These are phyloP conservation scores for Grus americana DNA, from an alignment of 2,113 vertebrate species.

Conservation along the genomic window DNA sequence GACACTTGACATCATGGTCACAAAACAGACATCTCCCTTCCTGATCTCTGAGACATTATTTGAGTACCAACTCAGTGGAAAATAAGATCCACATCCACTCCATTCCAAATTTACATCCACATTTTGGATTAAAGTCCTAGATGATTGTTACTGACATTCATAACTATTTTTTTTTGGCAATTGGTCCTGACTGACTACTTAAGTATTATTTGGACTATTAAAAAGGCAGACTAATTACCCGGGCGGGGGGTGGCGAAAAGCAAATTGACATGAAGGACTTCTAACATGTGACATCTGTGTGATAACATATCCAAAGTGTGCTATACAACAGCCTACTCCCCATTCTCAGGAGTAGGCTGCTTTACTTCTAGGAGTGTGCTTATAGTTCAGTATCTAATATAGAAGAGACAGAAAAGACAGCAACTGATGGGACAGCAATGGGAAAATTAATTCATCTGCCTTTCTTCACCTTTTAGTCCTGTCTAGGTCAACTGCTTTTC, in stretches of 20 bases:
- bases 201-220: background rate
- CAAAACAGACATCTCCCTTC: background rate
- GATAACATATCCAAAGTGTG: background rate
- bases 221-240: background rate
- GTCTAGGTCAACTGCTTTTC: background rate
- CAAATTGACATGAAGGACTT: background rate
- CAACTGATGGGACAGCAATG: background rate
- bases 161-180: background rate
- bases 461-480: background rate
- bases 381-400: background rate
- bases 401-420: background rate
- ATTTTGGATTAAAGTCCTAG: background rate
- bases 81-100: background rate
- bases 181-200: background rate
- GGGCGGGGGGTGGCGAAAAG: background rate
- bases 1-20: background rate
- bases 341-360: background rate
- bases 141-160: background rate
- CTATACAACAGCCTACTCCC: background rate
- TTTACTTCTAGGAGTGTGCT: background rate
- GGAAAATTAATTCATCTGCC: background rate
- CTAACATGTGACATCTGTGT: background rate
- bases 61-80: background rate
- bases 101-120: background rate
- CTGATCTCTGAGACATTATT: background rate